phyloP scores from a whole-genome alignment of 2,888 invertebrate species.

The Xylota sylvarum region DNA sequence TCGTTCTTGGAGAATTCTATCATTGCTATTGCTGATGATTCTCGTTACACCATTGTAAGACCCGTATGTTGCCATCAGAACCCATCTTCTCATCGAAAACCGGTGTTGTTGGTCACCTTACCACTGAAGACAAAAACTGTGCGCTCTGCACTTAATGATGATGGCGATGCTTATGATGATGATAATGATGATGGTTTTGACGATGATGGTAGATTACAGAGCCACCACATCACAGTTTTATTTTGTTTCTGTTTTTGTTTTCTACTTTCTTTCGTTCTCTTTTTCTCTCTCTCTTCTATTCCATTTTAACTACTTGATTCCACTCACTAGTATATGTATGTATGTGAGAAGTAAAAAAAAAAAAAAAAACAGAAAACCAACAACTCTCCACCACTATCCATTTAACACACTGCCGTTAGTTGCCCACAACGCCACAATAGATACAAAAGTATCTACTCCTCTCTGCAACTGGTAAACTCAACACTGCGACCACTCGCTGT shows the following conservation, averaged over 20 bases:
- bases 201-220: constrained; percentile 57
- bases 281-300: constrained; percentile 33
- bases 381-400: constrained; percentile 67
- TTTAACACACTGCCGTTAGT: constrained; percentile 76
- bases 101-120: constrained; percentile 69
- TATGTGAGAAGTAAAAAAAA: constrained; percentile 25
- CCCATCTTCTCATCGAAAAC: constrained; percentile 47
- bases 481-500: constrained; percentile 29
- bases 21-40: constrained; percentile 29
- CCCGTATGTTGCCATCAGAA: constrained; percentile 47
- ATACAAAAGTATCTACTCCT: constrained; percentile 48
- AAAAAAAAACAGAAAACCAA: too few relatives aligned
- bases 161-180: constrained; percentile 36
- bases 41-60: constrained; percentile 25
- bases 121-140: constrained; percentile 58
- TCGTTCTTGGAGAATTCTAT: constrained; percentile 41
- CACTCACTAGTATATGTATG: constrained; percentile 9
- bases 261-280: constrained; percentile 3
- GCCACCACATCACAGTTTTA: constrained; percentile 36
- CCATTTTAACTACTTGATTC: background rate
- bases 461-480: constrained; percentile 73
- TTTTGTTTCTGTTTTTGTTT: constrained; percentile 11
- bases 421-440: constrained; percentile 51
- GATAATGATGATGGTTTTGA: constrained; percentile 37
- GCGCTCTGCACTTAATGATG: constrained; percentile 47